Evolutionary conservation across 2,797 vertebrate genomes (phyloP), one percentile per base, ranked within the genome.

Genomic region (Menidia menidia): DNA sequence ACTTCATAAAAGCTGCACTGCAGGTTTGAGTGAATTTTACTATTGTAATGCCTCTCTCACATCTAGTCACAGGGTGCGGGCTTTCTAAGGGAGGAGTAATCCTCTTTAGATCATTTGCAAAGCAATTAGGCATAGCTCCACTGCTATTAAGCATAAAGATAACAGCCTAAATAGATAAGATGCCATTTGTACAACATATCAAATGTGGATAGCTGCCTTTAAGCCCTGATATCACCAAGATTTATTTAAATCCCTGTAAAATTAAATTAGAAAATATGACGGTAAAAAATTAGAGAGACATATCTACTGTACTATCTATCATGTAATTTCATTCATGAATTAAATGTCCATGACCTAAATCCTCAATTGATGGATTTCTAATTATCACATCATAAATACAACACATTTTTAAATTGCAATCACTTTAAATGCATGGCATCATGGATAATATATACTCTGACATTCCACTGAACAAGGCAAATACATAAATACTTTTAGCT

Each of bases 21-120:
- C 71, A 75, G 80, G 70, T 84, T 71, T 70, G 73, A 87, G 39
- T 71, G 51, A 83, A 68, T 75, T 71, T 59, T 33, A 72, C 77
- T 48, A 89, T 78, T 88, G 83, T 88, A 67, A 82, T 51, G 74
- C 82, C 77, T 88, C 86, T 89, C 72, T 84, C 83, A 89, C 83
- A 91, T 88, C 76, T 68, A 80, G 74, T 77, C 80, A 86, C 85
- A 88, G 7, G 33, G 48, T 47, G 77, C 73, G 80, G 62, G 78
- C 81, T 85, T 87, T 90, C 81, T 85, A 70, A 82, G 73, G 70
- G 71, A 74, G 75, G 64, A 71, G 55, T 91, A 89, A 92, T 92
- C 90, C 90, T 92, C 87, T 90, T 89, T 83, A 90, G 85, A 90
- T 93, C 81, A 90, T 92, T 91, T 92, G 87, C 87, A 89, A 91